phyloP scores from a whole-genome alignment of 2,113 vertebrate species.

The Coreoperca whiteheadi region DNA sequence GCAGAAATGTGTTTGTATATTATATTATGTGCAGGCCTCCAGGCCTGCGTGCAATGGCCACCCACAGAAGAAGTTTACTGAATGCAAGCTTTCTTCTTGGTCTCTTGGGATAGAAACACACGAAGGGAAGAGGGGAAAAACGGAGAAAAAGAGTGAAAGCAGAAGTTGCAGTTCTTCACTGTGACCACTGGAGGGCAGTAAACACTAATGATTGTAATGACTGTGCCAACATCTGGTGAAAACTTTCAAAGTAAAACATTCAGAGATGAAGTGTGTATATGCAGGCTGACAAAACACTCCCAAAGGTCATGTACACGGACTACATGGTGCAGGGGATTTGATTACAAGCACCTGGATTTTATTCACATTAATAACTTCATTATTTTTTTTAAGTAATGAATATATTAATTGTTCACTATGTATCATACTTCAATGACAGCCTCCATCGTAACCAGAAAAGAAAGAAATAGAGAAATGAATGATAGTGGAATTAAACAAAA shows the following conservation, averaged over 20 bases:
- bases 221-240: constrained; percentile 2
- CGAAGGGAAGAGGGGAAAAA: background rate
- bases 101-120: constrained; percentile 1
- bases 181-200: constrained; percentile 40
- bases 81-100: background rate
- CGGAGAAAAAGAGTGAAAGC: background rate
- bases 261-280: background rate
- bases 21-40: background rate
- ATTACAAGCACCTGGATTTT: background rate
- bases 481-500: background rate
- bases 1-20: background rate
- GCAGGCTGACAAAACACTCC: background rate
- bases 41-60: background rate
- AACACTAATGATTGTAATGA: background rate
- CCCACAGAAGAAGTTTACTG: background rate
- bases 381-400: background rate
- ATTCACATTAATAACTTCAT: background rate
- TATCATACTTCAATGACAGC: background rate
- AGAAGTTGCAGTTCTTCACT: constrained; percentile 17
- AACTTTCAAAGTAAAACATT: background rate
- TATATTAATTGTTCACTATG: background rate
- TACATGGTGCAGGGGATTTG: too few species aligned
- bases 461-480: background rate
- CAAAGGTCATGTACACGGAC: background rate
- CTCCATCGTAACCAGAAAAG: background rate